A percentile compares a stretch with the other conserved stretches of the same genome.
Evolutionary conservation across 1,140 invertebrate species (phyloP).

Genomic region (Cardiocondyla obscurior): DNA sequence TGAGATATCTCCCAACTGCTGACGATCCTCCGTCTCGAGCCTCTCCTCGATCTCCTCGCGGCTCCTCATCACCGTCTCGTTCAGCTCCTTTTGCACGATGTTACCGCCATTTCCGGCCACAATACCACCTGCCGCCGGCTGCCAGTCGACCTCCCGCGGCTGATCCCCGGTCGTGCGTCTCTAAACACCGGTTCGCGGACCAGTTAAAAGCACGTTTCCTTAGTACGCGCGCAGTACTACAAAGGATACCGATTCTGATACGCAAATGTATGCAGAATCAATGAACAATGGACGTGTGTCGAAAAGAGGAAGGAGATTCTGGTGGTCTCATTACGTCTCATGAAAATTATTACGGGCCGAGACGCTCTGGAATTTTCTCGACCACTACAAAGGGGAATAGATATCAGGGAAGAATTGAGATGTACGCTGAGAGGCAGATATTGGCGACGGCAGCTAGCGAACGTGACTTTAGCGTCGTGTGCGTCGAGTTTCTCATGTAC

Average conservation of each 20-base stretch:
- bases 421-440: too few species aligned
- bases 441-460: too few species aligned
- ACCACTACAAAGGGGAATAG: too few species aligned
- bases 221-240: conserved; percentile 41
- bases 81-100: conserved; percentile 90
- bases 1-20: conserved; percentile 91
- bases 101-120: conserved; percentile 83
- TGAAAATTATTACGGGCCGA: not conserved
- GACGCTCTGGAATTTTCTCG: not conserved
- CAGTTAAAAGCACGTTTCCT: conserved; percentile 34
- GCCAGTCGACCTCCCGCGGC: conserved; percentile 85
- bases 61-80: conserved; percentile 90
- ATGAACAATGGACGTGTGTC: not conserved
- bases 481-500: too few species aligned
- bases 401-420: not conserved
- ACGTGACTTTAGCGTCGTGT: too few species aligned
- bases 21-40: conserved; percentile 92
- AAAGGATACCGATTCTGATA: conserved; percentile 38
- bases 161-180: conserved; percentile 83
- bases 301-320: not conserved
- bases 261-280: conserved; percentile 33
- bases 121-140: conserved; percentile 85
- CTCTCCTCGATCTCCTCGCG: conserved; percentile 92
- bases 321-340: not conserved
- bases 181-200: conserved; percentile 66